A percentile compares a stretch with the other conserved stretches of the same genome.
Evolutionary conservation across 2,797 vertebrate genomes (phyloP).

Genomic region (Diglossa cyanea): DNA sequence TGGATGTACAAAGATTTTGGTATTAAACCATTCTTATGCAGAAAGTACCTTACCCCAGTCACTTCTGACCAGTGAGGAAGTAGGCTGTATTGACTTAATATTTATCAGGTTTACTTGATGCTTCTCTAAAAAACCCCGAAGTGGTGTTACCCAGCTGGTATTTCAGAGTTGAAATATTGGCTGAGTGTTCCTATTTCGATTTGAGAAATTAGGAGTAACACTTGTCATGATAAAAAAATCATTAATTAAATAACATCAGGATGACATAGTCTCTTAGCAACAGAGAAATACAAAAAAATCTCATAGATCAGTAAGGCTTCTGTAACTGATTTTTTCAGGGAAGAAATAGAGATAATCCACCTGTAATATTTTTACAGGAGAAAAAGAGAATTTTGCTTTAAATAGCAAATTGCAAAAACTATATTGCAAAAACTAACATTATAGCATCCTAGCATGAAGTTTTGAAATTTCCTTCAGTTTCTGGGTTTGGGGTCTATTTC

Average conservation of each 20-base stretch:
- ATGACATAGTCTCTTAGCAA: neutral
- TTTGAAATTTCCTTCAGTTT: neutral
- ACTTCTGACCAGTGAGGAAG: neutral
- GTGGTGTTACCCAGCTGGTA: neutral
- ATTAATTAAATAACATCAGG: neutral
- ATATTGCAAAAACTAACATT: neutral
- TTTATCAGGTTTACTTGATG: neutral
- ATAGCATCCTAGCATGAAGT: neutral
- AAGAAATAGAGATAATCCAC: neutral
- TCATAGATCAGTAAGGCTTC: neutral
- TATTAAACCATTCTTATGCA: neutral
- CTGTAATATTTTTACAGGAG: neutral
- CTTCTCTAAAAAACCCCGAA: neutral
- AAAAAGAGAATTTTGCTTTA: neutral
- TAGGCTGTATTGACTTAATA: neutral
- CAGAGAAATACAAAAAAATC: neutral
- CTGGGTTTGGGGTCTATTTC: neutral
- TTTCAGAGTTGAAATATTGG: neutral
- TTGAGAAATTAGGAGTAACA: neutral
- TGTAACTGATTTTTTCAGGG: neutral
- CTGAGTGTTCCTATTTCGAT: neutral
- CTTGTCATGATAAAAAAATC: neutral
- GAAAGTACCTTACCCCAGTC: fast-evolving
- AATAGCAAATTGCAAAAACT: too few species aligned
- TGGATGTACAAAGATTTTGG: fast-evolving